phyloP scores from a whole-genome alignment of 2,113 vertebrate species.

The Dunckerocampus dactyliophorus region DNA sequence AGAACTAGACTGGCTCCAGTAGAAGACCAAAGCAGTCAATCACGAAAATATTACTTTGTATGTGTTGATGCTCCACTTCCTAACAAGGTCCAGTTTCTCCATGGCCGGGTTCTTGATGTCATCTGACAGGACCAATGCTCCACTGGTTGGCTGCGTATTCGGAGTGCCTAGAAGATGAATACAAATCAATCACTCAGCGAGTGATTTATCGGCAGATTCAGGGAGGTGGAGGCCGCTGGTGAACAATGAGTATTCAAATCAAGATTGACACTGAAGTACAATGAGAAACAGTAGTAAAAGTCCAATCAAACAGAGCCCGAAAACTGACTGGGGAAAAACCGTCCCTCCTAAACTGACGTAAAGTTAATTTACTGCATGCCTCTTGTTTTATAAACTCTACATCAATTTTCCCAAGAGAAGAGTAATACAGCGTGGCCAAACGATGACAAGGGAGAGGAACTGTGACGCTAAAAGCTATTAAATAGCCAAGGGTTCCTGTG shows the following conservation, averaged over 20 bases:
- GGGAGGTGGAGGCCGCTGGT: neutral
- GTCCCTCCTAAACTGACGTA: no score
- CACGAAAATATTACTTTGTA: conserved; percentile 83
- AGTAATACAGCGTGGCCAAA: no score
- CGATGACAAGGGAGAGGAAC: no score
- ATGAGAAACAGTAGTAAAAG: neutral
- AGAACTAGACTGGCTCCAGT: neutral
- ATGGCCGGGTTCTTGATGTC: conserved; percentile 94
- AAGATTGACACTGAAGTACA: conserved; percentile 5
- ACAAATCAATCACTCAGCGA: conserved; percentile 30
- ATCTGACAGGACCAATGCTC: conserved; percentile 87
- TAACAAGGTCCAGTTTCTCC: conserved; percentile 94
- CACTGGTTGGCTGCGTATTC: conserved; percentile 69
- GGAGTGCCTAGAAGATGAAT: conserved; percentile 45
- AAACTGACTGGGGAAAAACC: conserved; percentile 10
- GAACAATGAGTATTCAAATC: conserved; percentile 6
- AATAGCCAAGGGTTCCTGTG: no score
- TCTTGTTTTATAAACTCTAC: no score
- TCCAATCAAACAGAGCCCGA: conserved; percentile 3
- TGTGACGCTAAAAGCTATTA: no score
- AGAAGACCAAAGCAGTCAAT: conserved; percentile 20
- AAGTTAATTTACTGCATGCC: no score
- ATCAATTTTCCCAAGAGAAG: no score
- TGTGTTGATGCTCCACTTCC: conserved; percentile 97
- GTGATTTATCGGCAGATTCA: no score